These are phyloP conservation scores for Fringilla coelebs DNA, from an alignment of 2,797 vertebrate species.

Conservation along the genomic window DNA sequence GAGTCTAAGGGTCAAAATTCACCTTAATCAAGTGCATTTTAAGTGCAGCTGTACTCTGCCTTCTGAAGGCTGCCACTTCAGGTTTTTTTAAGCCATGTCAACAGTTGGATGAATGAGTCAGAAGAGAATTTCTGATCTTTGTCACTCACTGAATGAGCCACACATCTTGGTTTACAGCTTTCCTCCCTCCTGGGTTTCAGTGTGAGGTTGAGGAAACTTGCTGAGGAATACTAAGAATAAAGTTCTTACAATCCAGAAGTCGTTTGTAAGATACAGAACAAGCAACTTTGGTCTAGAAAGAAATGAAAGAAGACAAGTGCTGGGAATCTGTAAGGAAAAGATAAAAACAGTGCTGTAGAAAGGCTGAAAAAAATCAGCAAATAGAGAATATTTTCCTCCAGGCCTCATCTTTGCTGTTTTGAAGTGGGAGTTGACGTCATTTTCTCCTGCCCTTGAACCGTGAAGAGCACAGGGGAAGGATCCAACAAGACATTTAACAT, in stretches of 20 bases:
- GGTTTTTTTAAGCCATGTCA: slow-evolving; percentile 19
- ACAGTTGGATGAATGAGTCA: slow-evolving; percentile 41
- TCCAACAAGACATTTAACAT: neutral
- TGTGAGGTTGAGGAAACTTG: neutral
- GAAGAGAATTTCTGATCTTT: slow-evolving; percentile 49
- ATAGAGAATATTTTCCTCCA: neutral
- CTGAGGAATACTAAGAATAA: neutral
- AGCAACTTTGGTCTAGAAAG: neutral
- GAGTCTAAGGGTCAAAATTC: slow-evolving; percentile 70
- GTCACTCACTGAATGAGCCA: slow-evolving; percentile 32
- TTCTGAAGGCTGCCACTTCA: slow-evolving; percentile 14
- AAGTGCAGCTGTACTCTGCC: slow-evolving; percentile 38
- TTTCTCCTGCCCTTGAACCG: neutral
- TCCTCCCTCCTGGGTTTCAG: neutral
- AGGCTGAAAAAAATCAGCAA: neutral
- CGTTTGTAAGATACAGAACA: neutral
- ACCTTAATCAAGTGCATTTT: neutral
- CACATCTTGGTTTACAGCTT: neutral
- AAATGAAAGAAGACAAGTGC: neutral
- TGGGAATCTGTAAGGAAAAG: neutral
- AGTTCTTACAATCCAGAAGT: neutral
- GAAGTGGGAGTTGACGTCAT: neutral
- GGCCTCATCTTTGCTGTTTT: neutral
- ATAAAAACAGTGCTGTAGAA: neutral
- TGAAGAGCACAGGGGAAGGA: neutral